Base-by-base conservation (phyloP, 2,113 vertebrate species). In the Varanus komodoensis region DNA sequence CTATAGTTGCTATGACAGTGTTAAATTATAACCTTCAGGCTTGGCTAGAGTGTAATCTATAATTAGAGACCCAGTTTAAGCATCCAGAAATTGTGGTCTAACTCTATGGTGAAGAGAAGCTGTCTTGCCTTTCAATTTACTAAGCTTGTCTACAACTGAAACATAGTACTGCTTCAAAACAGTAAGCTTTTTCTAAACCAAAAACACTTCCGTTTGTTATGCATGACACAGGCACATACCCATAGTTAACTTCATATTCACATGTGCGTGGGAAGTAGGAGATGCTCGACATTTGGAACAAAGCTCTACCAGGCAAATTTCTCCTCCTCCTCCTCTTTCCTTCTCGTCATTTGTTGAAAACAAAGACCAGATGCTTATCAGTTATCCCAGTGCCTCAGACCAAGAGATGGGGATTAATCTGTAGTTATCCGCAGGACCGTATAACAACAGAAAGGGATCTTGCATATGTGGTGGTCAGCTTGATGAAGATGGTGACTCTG, bases 11-110 rank as follows among this genome's bases (percentile, higher is more conserved):
- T 89, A 83, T 1, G 83, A 92, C 61, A 84, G 64, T 90, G 88
- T 82, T 89, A 82, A 95, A 94, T 86, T 50, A 89, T 80, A 93
- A 87, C 86, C 92, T 93, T 79, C 84, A 89, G 69, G 74, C 82
- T 93, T 75, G 91, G 78, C 81, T 88, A 38, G 74, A 81, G 75
- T 85, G n/a, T 92, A 92, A 85, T 91, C 92, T 94, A 83, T 90
- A 93, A 88, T 95, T 94, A 95, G 88, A 94, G 90, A 84, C 89
- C 92, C 88, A 92, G 92, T 77, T 87, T 92, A 87, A 89, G 32
- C 34, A 12, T 48, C 84, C 86, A 93, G 82, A 94, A 94, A 92
- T 52, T 79, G 82, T 85, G 89, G 74, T 85, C 89, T 89, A 79
- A 89, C 87, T 82, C 77, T 90, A 0, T 75, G 74, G 94, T 67